phyloP scores from a whole-genome alignment of 92 coral and sea anemone genomes.

The Paragorgia papillata region DNA sequence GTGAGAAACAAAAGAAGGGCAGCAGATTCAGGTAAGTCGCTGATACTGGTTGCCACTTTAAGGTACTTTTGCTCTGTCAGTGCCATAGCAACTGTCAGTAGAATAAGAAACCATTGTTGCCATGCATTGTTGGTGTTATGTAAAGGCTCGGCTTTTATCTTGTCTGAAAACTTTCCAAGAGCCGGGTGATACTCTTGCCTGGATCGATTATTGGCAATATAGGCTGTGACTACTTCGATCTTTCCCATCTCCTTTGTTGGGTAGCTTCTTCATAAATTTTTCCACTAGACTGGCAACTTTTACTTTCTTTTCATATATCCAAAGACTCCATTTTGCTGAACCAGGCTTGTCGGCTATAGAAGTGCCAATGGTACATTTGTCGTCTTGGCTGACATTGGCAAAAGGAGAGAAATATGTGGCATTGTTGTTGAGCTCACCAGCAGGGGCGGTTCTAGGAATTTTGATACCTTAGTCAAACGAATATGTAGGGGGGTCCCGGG shows the following conservation, averaged over 20 bases:
- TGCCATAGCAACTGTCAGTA: conserved; percentile 2
- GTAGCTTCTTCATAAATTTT: conserved; percentile 1
- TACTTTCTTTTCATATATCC: conserved; percentile 25
- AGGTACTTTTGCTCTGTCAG: conserved; percentile 12
- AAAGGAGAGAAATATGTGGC: conserved; percentile 40
- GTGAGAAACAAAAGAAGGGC: not conserved
- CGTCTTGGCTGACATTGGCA: conserved; percentile 34
- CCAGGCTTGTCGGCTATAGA: conserved; percentile 10
- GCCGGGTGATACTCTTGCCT: not conserved
- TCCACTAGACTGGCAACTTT: conserved; percentile 32
- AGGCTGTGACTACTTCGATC: conserved; percentile 1
- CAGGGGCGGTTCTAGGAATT: too few relatives aligned
- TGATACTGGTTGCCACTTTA: not conserved
- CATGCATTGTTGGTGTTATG: conserved; percentile 9
- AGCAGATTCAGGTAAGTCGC: not conserved
- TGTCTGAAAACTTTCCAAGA: conserved; percentile 4
- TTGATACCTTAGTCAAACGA: too few relatives aligned
- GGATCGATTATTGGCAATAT: not conserved
- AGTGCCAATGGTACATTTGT: conserved; percentile 1
- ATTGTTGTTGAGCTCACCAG: conserved; percentile 34
- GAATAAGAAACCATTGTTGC: not conserved
- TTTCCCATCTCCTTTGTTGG: conserved; percentile 6
- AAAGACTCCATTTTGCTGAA: conserved; percentile 17
- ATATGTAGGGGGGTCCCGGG: too few relatives aligned
- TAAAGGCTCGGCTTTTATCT: not conserved